Base-by-base conservation (phyloP, 2,113 vertebrate species). In the Barbus barbus region DNA sequence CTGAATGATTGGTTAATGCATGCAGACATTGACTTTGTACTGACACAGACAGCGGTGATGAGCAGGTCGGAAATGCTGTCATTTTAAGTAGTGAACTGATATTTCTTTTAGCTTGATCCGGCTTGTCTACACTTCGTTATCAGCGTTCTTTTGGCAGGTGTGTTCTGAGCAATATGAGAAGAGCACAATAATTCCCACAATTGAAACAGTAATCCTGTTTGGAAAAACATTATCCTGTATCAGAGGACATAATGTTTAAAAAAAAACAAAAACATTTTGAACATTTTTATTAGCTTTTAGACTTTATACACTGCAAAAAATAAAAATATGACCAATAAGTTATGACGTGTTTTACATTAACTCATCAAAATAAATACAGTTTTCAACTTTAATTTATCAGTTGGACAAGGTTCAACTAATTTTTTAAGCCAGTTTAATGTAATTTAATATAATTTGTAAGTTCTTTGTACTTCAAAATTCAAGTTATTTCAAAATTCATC, bases 1-100 rank as follows among this genome's bases (percentile, higher is more conserved):
- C 69, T 86, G 87, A 87, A 84, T 88, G 84, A 80, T 88, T 85
- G 58, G 16, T 75, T 84, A 85, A 89, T 90, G 80, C 53, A 89
- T 78, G 53, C 48, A 60, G 93, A 86, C 93, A 87, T 82, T 87
- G 48, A 71, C 84, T 89, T 83, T 91, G 86, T 85, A n/a, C 88
- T 0, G 48, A 83, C 69, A 83, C 85, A 74, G 81, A 83, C 38
- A 58, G 9, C 85, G 78, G 84, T 73, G 87, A 76, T 85, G 87
- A 86, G 81, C 16, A 22, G 83, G 79, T 90, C 63, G 83, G 90
- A 92, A 91, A 90, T 87, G 83, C 84, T 83, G 67, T 79, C 87
- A 41, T 14, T 86, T 51, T 84, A 87, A 78, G 90, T 89, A 63
- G 78, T 76, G 82, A 88, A 86, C 90, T 91, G 90, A 91, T 89